These are phyloP conservation scores for Micromussa lordhowensis DNA, from an alignment of 92 coral and sea anemone species.

Conservation along the genomic window DNA sequence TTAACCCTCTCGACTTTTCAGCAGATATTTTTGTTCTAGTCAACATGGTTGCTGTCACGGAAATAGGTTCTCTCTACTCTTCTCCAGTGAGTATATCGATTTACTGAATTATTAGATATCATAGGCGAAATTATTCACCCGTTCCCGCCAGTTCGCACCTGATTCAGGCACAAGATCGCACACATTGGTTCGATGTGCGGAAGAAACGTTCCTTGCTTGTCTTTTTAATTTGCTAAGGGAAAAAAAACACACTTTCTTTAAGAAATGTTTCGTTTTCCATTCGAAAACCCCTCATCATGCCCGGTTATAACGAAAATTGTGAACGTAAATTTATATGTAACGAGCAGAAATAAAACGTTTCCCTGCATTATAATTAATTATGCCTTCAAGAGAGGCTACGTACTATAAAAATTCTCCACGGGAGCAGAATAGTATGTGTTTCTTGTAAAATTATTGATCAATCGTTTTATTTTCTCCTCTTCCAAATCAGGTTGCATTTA, in stretches of 20 bases:
- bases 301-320: background rate
- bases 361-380: background rate
- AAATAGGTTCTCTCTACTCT: conserved; percentile 83
- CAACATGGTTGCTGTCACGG: conserved; percentile 77
- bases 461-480: background rate
- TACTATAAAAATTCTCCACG: background rate
- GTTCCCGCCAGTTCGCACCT: too few relatives aligned
- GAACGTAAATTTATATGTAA: background rate
- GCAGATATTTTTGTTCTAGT: background rate
- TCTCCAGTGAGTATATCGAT: conserved; percentile 59
- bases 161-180: too few relatives aligned
- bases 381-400: background rate
- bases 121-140: background rate
- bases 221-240: background rate
- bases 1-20: background rate
- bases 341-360: background rate
- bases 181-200: background rate
- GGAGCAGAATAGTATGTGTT: background rate
- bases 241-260: background rate
- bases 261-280: background rate
- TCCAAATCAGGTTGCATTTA: conserved; percentile 81
- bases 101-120: background rate
- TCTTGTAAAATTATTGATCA: background rate
- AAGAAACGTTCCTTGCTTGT: background rate
- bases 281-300: background rate